Evolutionary conservation across 2,113 vertebrate species (phyloP), one percentile per base, ranked within the genome.

Genomic region (Peromyscus leucopus): DNA sequence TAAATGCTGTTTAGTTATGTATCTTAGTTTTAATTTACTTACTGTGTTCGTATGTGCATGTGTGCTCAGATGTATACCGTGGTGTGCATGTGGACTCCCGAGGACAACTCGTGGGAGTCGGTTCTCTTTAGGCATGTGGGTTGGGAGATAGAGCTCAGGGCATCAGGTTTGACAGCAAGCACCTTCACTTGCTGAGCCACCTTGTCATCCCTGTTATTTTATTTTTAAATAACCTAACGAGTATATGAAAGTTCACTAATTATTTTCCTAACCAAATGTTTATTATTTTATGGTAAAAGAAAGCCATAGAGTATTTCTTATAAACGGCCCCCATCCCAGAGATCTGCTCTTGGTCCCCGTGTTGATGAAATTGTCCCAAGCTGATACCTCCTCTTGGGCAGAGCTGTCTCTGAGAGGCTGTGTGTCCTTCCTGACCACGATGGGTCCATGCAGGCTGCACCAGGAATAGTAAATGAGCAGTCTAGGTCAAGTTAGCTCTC

Each of bases 341-440:
- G 36, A 7, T 69, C 17, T n/a, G 12, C n/a, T 61, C 36, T 57
- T 11, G 2, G 31, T 82, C 19, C 51, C 31, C 11, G 0, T 3
- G 3, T 33, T 16, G 4, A 59, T 5, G 9, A 15, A n/a, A 8
- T 48, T 46, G 67, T 85, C 28, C 21, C 15, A 61, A 13, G 0
- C n/a, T 22, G 42, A 0, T 1, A 0, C 9, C 33, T 84, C 13
- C 31, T 51, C 65, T 13, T 33, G 9, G 11, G 0, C 22, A 6
- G 36, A 16, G 15, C 12, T 21, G 26, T 51, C 7, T n/a, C 39
- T 22, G 36, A 24, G 19, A 46, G 12, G 4, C 26, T 39, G 22
- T 2, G 0, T 2, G 0, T 21, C 19, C 28, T 6, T 3, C 19
- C 22, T n/a, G 55, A 31, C 12, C 0, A 2, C 2, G 36, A 28